These are phyloP conservation scores for Ascaphus truei DNA, from an alignment of 2,113 vertebrate genomes.

Conservation along the genomic window DNA sequence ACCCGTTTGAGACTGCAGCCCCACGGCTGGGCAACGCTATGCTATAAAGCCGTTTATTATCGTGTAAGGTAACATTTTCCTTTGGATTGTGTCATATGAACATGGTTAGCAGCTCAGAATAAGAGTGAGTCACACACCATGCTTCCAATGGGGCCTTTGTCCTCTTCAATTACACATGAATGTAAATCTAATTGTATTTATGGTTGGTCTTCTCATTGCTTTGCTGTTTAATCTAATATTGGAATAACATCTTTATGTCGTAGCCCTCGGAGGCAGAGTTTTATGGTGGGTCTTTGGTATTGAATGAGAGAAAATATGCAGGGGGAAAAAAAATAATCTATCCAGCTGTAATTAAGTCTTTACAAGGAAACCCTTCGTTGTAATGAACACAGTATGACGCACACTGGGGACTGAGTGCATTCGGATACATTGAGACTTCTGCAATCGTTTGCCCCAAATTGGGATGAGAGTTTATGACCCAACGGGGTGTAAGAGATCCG, in stretches of 20 bases:
- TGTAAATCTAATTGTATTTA: constrained; percentile 38
- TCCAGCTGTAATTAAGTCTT: constrained; percentile 15
- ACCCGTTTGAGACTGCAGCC: not conserved
- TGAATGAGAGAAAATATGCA: constrained; percentile 26
- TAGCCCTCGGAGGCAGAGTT: constrained; percentile 28
- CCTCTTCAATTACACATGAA: constrained; percentile 38
- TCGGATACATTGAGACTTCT: not conserved
- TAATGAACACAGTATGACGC: not conserved
- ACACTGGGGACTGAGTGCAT: not conserved
- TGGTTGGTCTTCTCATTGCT: constrained; percentile 35
- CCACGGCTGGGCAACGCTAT: not conserved
- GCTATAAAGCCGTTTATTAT: constrained; percentile 31
- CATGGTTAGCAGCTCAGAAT: constrained; percentile 33
- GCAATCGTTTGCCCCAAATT: not conserved
- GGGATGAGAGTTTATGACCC: not conserved
- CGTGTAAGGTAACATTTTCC: constrained; percentile 38
- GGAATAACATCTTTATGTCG: constrained; percentile 35
- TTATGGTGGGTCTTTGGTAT: constrained; percentile 34
- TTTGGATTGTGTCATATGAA: constrained; percentile 38
- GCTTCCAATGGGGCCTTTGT: constrained; percentile 34
- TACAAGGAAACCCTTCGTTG: constrained; percentile 15
- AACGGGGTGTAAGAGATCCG: too few relatives aligned
- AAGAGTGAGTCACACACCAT: constrained; percentile 32
- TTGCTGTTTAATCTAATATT: constrained; percentile 37
- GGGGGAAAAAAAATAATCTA: constrained; percentile 12